phyloP scores from a whole-genome alignment of 2,113 vertebrate species.

The Oxygymnocypris stewartii region DNA sequence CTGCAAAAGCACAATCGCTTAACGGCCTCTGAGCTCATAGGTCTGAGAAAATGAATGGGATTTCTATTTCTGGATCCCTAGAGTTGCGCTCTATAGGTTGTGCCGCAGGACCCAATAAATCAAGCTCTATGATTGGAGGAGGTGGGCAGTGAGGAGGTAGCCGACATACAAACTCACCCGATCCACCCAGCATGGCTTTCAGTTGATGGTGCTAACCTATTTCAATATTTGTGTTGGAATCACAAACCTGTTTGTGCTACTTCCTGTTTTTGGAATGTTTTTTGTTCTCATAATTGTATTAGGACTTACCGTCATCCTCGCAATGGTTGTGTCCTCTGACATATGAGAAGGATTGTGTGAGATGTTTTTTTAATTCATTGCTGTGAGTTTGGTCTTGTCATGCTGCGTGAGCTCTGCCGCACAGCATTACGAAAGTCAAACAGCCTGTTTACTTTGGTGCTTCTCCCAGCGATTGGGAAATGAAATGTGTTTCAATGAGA shows the following conservation, averaged over 20 bases:
- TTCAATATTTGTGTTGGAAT: constrained; percentile 66
- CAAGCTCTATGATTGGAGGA: constrained; percentile 39
- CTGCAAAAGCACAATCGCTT: no score
- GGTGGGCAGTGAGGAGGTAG: constrained; percentile 1
- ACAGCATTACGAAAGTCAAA: constrained; percentile 58
- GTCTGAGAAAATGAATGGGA: background rate
- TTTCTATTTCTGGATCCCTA: background rate
- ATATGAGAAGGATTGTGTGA: constrained; percentile 61
- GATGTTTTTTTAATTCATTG: constrained; percentile 62
- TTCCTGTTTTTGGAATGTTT: constrained; percentile 66
- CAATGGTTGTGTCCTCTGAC: constrained; percentile 60
- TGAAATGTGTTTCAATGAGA: constrained; percentile 7
- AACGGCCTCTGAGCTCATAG: constrained; percentile 4
- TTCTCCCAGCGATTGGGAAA: constrained; percentile 30
- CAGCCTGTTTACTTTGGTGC: constrained; percentile 32
- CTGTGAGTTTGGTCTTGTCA: constrained; percentile 18
- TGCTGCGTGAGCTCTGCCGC: constrained; percentile 11
- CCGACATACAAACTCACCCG: constrained; percentile 57
- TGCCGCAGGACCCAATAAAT: constrained; percentile 21
- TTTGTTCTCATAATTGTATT: constrained; percentile 43
- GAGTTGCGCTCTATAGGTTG: constrained; percentile 5
- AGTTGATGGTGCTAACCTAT: constrained; percentile 56
- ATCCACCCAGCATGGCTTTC: constrained; percentile 69
- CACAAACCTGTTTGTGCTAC: constrained; percentile 63
- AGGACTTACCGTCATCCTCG: constrained; percentile 62